Percentiles rank a stretch among this genome's conserved stretches.
These are phyloP conservation scores for Orgyia antiqua DNA, from an alignment of 2,888 invertebrate species.

Conservation along the genomic window DNA sequence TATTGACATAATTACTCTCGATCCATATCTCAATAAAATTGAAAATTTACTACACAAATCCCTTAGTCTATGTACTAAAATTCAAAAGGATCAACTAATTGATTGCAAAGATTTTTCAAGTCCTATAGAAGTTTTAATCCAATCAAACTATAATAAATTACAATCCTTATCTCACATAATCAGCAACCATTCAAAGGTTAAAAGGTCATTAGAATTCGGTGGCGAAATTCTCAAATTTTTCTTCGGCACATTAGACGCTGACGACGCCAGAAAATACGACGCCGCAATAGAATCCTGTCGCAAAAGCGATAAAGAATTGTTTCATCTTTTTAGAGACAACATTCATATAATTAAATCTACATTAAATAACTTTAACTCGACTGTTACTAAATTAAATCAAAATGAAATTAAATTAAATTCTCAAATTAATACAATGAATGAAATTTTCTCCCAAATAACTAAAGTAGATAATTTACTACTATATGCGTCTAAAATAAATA, in stretches of 20 bases:
- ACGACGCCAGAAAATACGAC: neutral
- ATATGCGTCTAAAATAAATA: conserved; percentile 5
- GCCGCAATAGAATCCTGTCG: conserved; percentile 12
- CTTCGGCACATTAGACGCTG: neutral
- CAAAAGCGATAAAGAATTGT: conserved; percentile 15
- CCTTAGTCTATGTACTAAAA: no score
- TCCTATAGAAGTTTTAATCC: no score
- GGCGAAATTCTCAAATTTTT: neutral
- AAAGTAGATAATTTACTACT: conserved; percentile 8
- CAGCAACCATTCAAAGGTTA: neutral
- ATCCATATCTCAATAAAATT: no score
- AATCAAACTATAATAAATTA: neutral
- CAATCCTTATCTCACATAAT: neutral
- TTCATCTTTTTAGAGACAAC: conserved; percentile 8
- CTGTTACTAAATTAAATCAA: conserved; percentile 13
- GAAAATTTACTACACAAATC: no score
- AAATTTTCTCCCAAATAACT: conserved; percentile 6
- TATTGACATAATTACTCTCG: no score
- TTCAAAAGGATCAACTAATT: no score
- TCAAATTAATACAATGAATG: conserved; percentile 10
- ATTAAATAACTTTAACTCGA: conserved; percentile 16
- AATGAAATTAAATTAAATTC: conserved; percentile 13
- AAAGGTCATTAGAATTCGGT: neutral
- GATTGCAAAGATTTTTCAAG: neutral
- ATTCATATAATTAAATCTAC: conserved; percentile 17